Evolutionary conservation across 1,140 invertebrate genomes (phyloP).

Genomic region (Sarcophaga bullata): DNA sequence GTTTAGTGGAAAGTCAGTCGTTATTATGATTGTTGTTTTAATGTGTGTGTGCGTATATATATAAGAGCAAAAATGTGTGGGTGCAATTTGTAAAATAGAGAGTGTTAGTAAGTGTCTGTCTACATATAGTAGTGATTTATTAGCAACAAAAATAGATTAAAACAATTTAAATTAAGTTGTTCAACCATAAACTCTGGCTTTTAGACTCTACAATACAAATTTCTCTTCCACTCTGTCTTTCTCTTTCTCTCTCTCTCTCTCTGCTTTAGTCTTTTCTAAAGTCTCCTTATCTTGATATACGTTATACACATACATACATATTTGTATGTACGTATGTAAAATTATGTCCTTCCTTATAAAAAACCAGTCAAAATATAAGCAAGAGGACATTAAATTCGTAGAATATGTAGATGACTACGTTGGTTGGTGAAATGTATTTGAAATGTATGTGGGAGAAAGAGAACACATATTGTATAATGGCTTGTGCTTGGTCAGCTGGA

Average conservation of each 20-base stretch:
- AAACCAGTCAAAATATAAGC: neutral
- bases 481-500: constrained; percentile 9
- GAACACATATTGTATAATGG: neutral
- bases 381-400: constrained; percentile 19
- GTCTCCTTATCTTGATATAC: neutral
- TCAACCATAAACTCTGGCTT: constrained; percentile 46
- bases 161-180: constrained; percentile 66
- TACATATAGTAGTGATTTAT: constrained; percentile 57
- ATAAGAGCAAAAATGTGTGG: neutral
- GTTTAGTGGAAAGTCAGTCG: constrained; percentile 39
- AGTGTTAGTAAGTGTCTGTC: constrained; percentile 16
- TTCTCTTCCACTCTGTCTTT: neutral
- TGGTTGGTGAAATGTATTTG: no score
- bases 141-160: constrained; percentile 66
- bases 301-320: neutral
- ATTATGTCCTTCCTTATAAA: no score
- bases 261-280: no score
- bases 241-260: neutral
- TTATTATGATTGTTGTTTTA: constrained; percentile 29
- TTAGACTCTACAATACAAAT: neutral
- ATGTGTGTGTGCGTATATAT: neutral
- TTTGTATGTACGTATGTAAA: neutral
- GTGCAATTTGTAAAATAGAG: neutral
- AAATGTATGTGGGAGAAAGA: neutral
- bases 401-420: constrained; percentile 1